A percentile compares a stretch with the other conserved stretches of the same genome.
phyloP scores from a whole-genome alignment of 2,113 vertebrate species.

The Felis chaus region DNA sequence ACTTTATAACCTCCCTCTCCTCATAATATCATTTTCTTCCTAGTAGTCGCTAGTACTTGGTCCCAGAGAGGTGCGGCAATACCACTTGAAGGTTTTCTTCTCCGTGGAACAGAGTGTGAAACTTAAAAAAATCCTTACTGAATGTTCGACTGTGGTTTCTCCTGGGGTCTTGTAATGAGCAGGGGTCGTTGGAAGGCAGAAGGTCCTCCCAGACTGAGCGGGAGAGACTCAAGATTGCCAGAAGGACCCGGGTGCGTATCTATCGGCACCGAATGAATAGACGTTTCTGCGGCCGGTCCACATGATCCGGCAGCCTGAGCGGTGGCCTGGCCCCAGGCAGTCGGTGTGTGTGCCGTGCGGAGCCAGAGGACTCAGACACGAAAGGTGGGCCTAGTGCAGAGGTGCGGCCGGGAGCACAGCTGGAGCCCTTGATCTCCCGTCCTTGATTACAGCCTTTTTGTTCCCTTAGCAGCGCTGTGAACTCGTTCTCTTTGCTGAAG shows the following conservation, averaged over 20 bases:
- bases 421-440: not conserved
- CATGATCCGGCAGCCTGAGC: not conserved
- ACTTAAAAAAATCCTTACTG: not conserved
- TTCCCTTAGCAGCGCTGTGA: not conserved
- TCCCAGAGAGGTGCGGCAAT: not conserved
- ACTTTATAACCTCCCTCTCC: not conserved
- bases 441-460: not conserved
- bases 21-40: not conserved
- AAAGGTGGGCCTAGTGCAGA: not conserved
- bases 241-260: not conserved
- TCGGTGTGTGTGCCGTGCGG: too few relatives aligned
- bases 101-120: not conserved
- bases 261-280: not conserved
- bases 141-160: not conserved
- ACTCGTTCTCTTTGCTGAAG: not conserved
- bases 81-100: not conserved
- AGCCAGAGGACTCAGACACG: not conserved
- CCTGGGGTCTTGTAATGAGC: not conserved
- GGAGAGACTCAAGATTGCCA: not conserved
- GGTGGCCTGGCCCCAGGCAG: not conserved
- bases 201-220: not conserved
- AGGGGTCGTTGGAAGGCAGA: not conserved
- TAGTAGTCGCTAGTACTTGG: not conserved
- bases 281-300: rapidly evolving
- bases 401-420: rapidly evolving